Base-by-base conservation (phyloP, 2,113 vertebrate species). In the Jaculus jaculus region DNA sequence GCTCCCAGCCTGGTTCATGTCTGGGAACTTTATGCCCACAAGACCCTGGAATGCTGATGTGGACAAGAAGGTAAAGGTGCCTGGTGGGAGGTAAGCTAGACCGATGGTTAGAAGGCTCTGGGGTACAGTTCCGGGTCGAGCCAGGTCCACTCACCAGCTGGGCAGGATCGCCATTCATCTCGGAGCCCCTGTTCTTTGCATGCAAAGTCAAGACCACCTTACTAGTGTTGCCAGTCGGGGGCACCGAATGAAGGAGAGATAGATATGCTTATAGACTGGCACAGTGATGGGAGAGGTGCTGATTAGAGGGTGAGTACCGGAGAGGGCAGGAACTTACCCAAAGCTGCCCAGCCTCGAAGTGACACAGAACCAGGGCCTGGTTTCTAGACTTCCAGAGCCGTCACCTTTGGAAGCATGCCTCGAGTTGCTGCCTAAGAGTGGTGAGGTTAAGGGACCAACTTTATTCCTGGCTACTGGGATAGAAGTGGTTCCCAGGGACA, bases 241-340 rank as follows among this genome's bases (percentile, higher is more conserved):
- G 68, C 15, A n/a, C 12, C n/a, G 69, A 47, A 32, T 21, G 30
- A 86, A 63, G n/a, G 87, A 63, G 28, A 65, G 11, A n/a, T n/a
- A 9, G 26, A 34, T 26, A 4, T 60, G 51, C 32, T 28, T 68
- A 39, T n/a, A 68, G 81, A n/a, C 30, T 23, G 39, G 30, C 28
- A 4, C 30, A 1, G 11, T 51, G 34, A 2, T 10, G 39, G 30
- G 24, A 18, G 0, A 30, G 13, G 1, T 34, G 68, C 16, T 7
- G 60, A 24, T 28, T 42, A 61, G 77, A 92, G 65, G 24, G 42
- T 78, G n/a, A 88, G 39, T 65, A 79, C 18, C 82, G 75, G 90
- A 84, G n/a, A 91, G 34, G 12, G 32, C 28, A 63, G 58, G 12
- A 23, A 24, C 30, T 47, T 68, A 51, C 28, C 39, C 6, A 32